phyloP scores from a whole-genome alignment of 2,113 vertebrate genomes.

The Dascyllus trimaculatus region DNA sequence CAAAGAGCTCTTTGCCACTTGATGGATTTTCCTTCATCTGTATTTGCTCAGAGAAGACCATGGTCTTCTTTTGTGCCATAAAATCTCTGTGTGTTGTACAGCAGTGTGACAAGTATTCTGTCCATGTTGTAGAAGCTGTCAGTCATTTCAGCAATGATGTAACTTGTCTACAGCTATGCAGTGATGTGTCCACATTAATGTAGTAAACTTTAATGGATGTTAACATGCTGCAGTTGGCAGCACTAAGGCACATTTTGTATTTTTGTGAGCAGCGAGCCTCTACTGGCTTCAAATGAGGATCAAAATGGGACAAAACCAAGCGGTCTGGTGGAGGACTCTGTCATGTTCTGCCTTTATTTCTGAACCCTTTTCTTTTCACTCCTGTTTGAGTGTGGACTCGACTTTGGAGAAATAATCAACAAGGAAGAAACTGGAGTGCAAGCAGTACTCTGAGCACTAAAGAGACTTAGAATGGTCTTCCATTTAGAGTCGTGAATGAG shows the following conservation, averaged over 20 bases:
- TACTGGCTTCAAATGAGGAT: neutral
- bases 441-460: conserved; percentile 44
- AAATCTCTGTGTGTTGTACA: neutral
- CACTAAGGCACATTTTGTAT: conserved; percentile 25
- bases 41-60: conserved; percentile 9
- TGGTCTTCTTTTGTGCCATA: conserved; percentile 28
- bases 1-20: neutral
- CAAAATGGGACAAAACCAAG: conserved; percentile 10
- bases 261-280: conserved; percentile 21
- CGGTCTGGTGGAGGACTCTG: neutral
- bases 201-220: conserved; percentile 23
- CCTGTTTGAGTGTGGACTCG: neutral
- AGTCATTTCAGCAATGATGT: conserved; percentile 4
- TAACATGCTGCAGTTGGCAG: conserved; percentile 18
- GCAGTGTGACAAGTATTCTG: neutral
- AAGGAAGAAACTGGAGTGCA: conserved; percentile 20
- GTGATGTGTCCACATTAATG: conserved; percentile 7
- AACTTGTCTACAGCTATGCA: conserved; percentile 17
- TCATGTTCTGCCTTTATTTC: conserved; percentile 3
- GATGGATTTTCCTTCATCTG: neutral
- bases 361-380: conserved; percentile 6
- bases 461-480: conserved; percentile 48
- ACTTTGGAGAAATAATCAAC: neutral
- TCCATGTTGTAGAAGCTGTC: neutral
- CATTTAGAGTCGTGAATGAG: conserved; percentile 49